Evolutionary conservation across 2,113 vertebrate species (phyloP).

Genomic region (Jacana jacana): DNA sequence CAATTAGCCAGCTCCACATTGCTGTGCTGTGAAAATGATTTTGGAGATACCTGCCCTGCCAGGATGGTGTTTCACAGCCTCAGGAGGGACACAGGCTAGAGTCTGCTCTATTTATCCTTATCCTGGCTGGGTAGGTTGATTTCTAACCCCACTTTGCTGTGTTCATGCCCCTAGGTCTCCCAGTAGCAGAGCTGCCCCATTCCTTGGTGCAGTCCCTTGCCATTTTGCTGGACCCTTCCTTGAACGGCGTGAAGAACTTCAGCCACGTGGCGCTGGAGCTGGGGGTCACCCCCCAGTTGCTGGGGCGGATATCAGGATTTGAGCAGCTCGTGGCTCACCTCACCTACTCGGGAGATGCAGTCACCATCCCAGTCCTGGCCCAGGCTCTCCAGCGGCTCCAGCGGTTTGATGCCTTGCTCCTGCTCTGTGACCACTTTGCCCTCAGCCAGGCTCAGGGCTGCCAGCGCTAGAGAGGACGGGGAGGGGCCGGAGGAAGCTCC

Average conservation of each 20-base stretch:
- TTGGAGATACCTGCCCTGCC: not conserved
- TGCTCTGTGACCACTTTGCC: slow-evolving; percentile 53
- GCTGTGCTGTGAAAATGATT: not conserved
- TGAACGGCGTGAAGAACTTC: slow-evolving; percentile 50
- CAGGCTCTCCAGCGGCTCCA: slow-evolving; percentile 49
- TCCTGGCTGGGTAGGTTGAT: rapidly evolving
- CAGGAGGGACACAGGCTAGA: not conserved
- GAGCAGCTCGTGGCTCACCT: slow-evolving; percentile 49
- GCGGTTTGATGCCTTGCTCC: slow-evolving; percentile 36
- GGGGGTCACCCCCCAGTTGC: not conserved
- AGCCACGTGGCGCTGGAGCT: slow-evolving; percentile 59
- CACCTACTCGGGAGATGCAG: not conserved
- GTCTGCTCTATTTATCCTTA: not conserved
- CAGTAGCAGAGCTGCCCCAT: slow-evolving; percentile 36
- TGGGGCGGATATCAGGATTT: slow-evolving; percentile 46
- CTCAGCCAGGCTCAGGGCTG: not conserved
- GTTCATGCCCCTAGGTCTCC: slow-evolving; percentile 33
- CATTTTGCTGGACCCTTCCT: slow-evolving; percentile 48
- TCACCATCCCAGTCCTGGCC: slow-evolving; percentile 37
- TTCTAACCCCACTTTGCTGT: not conserved
- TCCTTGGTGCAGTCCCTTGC: slow-evolving; percentile 41
- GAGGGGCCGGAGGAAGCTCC: not conserved
- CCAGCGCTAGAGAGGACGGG: not conserved
- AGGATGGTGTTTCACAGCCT: not conserved
- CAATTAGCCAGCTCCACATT: not conserved